Percentiles rank a stretch among this genome's conserved stretches.
Conservation (phyloP, 2,888 invertebrate species). For the Sphecodes monilicornis region DNA sequence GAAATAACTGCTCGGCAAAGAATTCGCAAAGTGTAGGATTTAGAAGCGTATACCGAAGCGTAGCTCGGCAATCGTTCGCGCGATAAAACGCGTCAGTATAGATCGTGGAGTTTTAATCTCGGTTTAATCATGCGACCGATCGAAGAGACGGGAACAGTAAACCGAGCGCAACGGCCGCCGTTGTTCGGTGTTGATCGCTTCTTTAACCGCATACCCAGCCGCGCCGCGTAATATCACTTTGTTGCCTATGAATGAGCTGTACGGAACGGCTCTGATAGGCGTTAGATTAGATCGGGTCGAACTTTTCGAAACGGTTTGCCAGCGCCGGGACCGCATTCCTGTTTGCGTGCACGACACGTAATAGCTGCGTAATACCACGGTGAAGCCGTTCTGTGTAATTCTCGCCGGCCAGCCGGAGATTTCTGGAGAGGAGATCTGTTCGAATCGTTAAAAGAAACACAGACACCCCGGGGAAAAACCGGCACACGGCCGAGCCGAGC, state of each 20-base stretch:
- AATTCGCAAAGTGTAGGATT: background rate
- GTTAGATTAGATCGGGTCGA: conserved; percentile 47
- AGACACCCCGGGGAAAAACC: conserved; percentile 13
- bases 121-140: conserved; percentile 17
- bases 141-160: conserved; percentile 10
- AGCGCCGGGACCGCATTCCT: conserved; percentile 65
- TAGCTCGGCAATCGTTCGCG: background rate
- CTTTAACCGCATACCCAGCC: conserved; percentile 38
- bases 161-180: conserved; percentile 14
- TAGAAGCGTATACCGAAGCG: background rate
- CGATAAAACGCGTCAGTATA: conserved; percentile 1
- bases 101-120: conserved; percentile 5
- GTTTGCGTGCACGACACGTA: conserved; percentile 56
- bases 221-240: conserved; percentile 48
- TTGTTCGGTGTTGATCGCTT: conserved; percentile 36
- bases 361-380: conserved; percentile 61
- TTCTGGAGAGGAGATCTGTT: conserved; percentile 41
- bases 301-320: conserved; percentile 58
- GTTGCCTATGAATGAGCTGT: conserved; percentile 46
- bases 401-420: conserved; percentile 24
- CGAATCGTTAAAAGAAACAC: conserved; percentile 42
- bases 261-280: conserved; percentile 34
- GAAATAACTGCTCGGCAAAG: background rate
- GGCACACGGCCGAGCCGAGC: conserved; percentile 12
- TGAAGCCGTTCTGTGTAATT: conserved; percentile 44